phyloP scores from a whole-genome alignment of 2,797 vertebrate species.

The Spizella passerina region DNA sequence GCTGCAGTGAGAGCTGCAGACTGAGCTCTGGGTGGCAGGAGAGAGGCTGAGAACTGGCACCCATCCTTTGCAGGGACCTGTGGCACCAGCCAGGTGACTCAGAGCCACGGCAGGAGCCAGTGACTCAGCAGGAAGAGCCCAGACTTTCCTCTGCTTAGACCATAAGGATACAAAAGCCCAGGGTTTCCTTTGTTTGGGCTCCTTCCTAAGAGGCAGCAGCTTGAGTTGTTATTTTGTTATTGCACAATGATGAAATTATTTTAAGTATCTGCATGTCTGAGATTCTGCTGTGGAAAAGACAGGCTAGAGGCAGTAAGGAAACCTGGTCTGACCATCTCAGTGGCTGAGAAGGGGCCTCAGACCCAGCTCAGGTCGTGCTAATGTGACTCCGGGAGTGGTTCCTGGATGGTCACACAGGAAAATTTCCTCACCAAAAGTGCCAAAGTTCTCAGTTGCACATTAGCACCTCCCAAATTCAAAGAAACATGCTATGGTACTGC shows the following conservation, averaged over 20 bases:
- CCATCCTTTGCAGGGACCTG: fast-evolving
- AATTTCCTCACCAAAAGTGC: neutral
- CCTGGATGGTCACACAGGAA: neutral
- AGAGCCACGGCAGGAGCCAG: neutral
- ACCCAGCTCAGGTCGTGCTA: fast-evolving
- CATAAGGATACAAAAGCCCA: neutral
- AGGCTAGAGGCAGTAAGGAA: neutral
- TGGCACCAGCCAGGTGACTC: neutral
- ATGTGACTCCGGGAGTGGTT: neutral
- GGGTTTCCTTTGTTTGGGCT: neutral
- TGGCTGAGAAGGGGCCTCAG: neutral
- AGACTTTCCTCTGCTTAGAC: neutral
- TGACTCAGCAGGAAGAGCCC: neutral
- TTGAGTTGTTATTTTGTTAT: neutral
- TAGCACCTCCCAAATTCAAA: neutral
- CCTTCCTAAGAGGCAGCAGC: neutral
- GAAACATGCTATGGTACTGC: neutral
- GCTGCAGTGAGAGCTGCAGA: neutral
- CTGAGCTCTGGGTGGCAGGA: neutral
- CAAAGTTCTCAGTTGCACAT: neutral
- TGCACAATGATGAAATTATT: neutral
- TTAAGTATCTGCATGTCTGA: neutral
- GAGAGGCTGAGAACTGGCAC: neutral
- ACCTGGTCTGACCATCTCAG: too few relatives aligned
- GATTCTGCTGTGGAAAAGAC: neutral